Percentiles rank a stretch among this genome's conserved stretches.
phyloP scores from a whole-genome alignment of 1,140 invertebrate genomes.

The Berghia stephanieae region DNA sequence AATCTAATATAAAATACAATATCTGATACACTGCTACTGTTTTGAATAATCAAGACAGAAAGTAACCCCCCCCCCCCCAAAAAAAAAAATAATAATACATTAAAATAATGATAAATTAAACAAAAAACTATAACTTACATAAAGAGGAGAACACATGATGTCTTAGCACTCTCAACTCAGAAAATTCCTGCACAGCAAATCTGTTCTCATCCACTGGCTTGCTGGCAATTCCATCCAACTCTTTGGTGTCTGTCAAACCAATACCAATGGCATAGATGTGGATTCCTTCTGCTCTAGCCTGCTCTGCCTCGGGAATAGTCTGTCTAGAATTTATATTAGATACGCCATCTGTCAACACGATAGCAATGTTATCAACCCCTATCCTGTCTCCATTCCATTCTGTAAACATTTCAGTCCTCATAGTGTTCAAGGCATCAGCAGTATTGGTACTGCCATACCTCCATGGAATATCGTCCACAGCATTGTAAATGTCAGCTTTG shows the following conservation, averaged over 20 bases:
- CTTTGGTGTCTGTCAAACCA: constrained; percentile 43
- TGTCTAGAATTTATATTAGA: constrained; percentile 55
- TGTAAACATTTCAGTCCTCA: constrained; percentile 50
- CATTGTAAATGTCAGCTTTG: constrained; percentile 39
- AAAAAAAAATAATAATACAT: too few species aligned
- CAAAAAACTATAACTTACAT: too few species aligned
- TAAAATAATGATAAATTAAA: too few species aligned
- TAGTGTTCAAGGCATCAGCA: constrained; percentile 47
- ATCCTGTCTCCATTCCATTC: constrained; percentile 51
- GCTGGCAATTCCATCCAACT: constrained; percentile 46
- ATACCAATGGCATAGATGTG: constrained; percentile 56
- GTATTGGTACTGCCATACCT: constrained; percentile 57
- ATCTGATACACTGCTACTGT: too few species aligned
- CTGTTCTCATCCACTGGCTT: constrained; percentile 37
- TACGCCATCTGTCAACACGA: constrained; percentile 54
- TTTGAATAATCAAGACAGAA: too few species aligned
- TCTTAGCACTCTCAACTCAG: constrained; percentile 44
- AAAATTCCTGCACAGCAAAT: constrained; percentile 48
- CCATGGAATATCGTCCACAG: constrained; percentile 51
- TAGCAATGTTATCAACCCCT: constrained; percentile 46
- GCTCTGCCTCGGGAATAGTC: constrained; percentile 52
- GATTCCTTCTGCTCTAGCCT: constrained; percentile 39
- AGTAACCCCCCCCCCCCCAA: too few species aligned
- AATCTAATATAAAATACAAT: too few species aligned
- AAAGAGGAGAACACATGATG: constrained; percentile 46